Conservation (phyloP, 1,140 invertebrate species). For the Spodoptera frugiperda region DNA sequence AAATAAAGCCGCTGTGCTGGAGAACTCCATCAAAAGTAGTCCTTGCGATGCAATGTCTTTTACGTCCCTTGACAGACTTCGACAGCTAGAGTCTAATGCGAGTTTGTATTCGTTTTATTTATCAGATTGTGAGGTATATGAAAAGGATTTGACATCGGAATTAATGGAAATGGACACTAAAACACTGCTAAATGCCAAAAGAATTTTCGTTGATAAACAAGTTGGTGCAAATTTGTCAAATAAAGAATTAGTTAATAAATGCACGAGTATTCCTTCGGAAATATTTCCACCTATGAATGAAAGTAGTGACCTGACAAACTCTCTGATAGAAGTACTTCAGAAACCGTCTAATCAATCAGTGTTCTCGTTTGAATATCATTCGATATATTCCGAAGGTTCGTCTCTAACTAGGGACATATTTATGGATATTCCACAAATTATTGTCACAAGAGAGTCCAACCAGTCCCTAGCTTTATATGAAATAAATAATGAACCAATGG, state of each 20-base stretch:
- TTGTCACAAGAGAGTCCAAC: not conserved
- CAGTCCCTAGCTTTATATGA: constrained; percentile 7
- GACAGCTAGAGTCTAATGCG: constrained; percentile 56
- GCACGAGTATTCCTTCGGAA: constrained; percentile 67
- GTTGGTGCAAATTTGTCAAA: constrained; percentile 54
- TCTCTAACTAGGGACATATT: constrained; percentile 46
- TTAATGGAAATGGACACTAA: not conserved
- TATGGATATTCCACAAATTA: constrained; percentile 42
- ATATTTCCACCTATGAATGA: constrained; percentile 55
- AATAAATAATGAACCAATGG: constrained; percentile 13
- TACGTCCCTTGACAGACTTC: constrained; percentile 58
- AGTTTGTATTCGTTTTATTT: constrained; percentile 61
- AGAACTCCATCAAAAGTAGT: constrained; percentile 53
- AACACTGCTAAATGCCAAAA: constrained; percentile 12
- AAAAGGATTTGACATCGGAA: not conserved
- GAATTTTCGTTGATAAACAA: constrained; percentile 67
- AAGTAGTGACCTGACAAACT: constrained; percentile 58
- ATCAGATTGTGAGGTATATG: constrained; percentile 49
- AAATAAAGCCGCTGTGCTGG: constrained; percentile 54
- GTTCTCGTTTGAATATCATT: constrained; percentile 56
- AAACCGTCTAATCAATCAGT: constrained; percentile 61
- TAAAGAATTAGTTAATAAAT: constrained; percentile 56
- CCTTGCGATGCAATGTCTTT: constrained; percentile 58
- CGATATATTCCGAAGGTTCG: constrained; percentile 44
- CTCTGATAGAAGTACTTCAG: constrained; percentile 58